phyloP scores from a whole-genome alignment of 1,140 invertebrate species.

The Drosophila trapezifrons region DNA sequence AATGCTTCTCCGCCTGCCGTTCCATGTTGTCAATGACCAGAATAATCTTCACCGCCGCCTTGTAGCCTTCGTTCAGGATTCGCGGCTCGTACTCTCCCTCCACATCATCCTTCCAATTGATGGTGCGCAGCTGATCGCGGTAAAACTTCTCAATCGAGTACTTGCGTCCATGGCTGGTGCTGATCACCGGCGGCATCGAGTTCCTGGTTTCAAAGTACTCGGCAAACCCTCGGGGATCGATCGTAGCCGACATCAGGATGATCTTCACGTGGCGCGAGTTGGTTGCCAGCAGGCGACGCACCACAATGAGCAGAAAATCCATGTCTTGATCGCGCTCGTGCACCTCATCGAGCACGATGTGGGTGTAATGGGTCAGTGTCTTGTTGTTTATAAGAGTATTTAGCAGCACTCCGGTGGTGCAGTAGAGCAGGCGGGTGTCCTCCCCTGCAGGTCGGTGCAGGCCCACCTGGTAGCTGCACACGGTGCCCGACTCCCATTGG shows the following conservation, averaged over 20 bases:
- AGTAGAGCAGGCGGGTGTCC: constrained; percentile 94
- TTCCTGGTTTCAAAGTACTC: constrained; percentile 88
- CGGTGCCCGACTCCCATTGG: constrained; percentile 90
- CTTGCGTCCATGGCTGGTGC: constrained; percentile 85
- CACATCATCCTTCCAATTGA: constrained; percentile 59
- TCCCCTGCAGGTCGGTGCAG: constrained; percentile 53
- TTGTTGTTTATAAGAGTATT: constrained; percentile 89
- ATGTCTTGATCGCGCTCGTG: constrained; percentile 98
- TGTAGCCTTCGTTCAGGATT: constrained; percentile 85
- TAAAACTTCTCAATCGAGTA: constrained; percentile 88
- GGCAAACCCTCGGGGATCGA: constrained; percentile 89
- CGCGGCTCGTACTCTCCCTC: constrained; percentile 85
- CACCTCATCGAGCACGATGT: constrained; percentile 97
- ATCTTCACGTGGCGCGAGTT: constrained; percentile 90
- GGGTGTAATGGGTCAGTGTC: constrained; percentile 90
- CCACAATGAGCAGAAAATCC: constrained; percentile 94
- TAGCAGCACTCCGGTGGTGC: constrained; percentile 92
- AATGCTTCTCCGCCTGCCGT: constrained; percentile 35
- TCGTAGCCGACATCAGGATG: constrained; percentile 95
- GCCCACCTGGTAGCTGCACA: constrained; percentile 92
- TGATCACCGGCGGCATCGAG: constrained; percentile 86
- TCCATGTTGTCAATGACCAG: constrained; percentile 90
- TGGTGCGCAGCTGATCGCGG: constrained; percentile 87
- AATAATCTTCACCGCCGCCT: constrained; percentile 88
- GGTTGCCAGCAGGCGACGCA: constrained; percentile 91